Evolutionary conservation across 2,888 invertebrate species (phyloP).

Genomic region (Zelleria hepariella): DNA sequence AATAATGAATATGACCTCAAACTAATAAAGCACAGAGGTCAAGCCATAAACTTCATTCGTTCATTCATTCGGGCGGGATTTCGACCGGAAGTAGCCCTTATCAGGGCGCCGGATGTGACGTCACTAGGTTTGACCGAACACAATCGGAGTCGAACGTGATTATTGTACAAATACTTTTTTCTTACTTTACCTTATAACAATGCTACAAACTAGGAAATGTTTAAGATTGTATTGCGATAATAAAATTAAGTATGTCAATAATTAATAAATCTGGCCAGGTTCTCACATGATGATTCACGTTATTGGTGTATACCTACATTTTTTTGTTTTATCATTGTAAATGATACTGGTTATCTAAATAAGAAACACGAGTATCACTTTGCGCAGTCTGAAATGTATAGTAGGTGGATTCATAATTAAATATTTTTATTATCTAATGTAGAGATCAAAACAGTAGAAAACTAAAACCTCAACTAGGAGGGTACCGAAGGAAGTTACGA

Average conservation of each 20-base stretch:
- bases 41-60: conserved; percentile 11
- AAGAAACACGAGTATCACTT: too few relatives aligned
- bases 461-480: too few relatives aligned
- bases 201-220: conserved; percentile 47
- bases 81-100: conserved; percentile 64
- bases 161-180: conserved; percentile 54
- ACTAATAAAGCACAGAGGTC: not conserved
- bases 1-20: not conserved
- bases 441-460: too few relatives aligned
- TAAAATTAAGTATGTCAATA: not conserved
- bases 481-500: too few relatives aligned
- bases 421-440: too few relatives aligned
- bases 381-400: too few relatives aligned
- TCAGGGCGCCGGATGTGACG: conserved; percentile 64
- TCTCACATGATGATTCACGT: not conserved
- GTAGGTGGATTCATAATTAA: too few relatives aligned
- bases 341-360: too few relatives aligned
- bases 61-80: conserved; percentile 37
- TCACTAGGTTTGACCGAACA: conserved; percentile 28
- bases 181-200: conserved; percentile 49
- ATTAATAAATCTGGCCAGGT: not conserved
- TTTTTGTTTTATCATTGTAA: too few relatives aligned
- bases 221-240: conserved; percentile 30
- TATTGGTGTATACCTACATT: not conserved
- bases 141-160: conserved; percentile 62